Percentiles rank a stretch among this genome's conserved stretches.
These are phyloP conservation scores for Megaceryle maxima DNA, from an alignment of 2,113 vertebrate genomes.

Conservation along the genomic window DNA sequence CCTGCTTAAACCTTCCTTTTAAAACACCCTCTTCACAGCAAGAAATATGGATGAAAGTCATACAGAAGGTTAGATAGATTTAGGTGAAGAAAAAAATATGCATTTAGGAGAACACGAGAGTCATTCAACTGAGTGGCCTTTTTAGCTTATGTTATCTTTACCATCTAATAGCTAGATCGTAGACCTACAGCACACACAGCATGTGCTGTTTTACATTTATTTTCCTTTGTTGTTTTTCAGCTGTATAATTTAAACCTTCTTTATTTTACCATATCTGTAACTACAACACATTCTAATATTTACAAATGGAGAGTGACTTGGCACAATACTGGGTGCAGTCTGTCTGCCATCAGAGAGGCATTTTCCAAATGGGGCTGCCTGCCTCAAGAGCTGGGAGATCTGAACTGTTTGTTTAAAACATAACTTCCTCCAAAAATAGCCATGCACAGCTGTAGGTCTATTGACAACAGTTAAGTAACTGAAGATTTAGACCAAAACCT, in stretches of 20 bases:
- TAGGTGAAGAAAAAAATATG: neutral
- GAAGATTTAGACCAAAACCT: neutral
- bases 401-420: constrained; percentile 11
- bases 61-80: neutral
- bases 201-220: constrained; percentile 25
- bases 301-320: constrained; percentile 42
- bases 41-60: neutral
- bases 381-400: neutral
- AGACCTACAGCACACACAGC: constrained; percentile 50
- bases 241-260: constrained; percentile 45
- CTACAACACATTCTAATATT: constrained; percentile 37
- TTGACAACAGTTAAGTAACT: neutral
- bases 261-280: constrained; percentile 16
- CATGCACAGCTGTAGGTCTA: neutral
- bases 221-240: constrained; percentile 22
- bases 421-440: neutral
- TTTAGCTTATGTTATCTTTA: constrained; percentile 1
- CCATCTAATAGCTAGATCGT: neutral
- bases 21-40: neutral
- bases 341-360: neutral
- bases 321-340: neutral
- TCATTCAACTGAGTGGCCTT: neutral
- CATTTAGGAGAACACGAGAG: neutral
- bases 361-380: neutral
- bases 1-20: neutral